Evolutionary conservation across 2,113 vertebrate genomes (phyloP).

Genomic region (Psilopsiagon aurifrons): DNA sequence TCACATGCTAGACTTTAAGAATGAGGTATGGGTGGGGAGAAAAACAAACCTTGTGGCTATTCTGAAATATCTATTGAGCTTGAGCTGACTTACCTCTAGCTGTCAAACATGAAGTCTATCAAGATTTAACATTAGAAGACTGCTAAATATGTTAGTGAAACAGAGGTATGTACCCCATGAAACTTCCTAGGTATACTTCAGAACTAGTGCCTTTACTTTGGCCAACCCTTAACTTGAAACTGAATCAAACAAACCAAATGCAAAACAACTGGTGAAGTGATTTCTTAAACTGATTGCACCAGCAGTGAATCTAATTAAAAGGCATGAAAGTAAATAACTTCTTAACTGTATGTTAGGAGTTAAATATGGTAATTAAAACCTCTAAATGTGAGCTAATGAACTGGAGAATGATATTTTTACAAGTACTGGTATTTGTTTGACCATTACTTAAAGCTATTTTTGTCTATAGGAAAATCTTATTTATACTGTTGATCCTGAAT

Average conservation of each 20-base stretch:
- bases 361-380: neutral
- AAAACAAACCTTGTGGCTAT: neutral
- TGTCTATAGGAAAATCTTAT: slow-evolving; percentile 91
- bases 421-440: neutral
- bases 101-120: neutral
- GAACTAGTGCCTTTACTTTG: neutral
- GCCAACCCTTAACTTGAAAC: neutral
- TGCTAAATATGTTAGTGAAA: neutral
- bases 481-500: slow-evolving; percentile 89
- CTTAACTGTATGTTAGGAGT: neutral
- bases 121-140: neutral
- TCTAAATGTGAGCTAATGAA: neutral
- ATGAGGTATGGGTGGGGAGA: neutral
- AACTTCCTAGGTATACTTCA: neutral
- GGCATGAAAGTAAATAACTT: neutral
- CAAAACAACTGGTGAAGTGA: neutral
- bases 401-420: neutral
- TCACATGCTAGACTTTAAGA: neutral
- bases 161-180: neutral
- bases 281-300: neutral
- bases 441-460: neutral
- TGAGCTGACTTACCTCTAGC: neutral
- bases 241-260: neutral
- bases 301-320: neutral
- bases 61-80: neutral